Base-by-base conservation (phyloP, 1,140 invertebrate species). In the Fopius arisanus region DNA sequence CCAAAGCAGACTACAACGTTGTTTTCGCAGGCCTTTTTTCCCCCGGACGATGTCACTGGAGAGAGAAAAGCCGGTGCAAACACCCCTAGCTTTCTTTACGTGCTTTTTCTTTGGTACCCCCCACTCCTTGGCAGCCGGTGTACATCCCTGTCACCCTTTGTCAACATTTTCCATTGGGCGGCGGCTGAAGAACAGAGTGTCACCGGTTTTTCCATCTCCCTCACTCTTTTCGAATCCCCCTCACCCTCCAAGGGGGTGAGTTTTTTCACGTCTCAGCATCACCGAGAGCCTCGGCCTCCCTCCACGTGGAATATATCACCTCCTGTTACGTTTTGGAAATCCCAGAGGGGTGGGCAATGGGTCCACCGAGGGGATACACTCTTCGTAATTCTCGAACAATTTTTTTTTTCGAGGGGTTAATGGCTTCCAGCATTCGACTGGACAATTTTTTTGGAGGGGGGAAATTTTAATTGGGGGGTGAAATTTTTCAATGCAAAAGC, bases 11-110 rank as follows among this genome's bases (percentile, higher is more conserved):
- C 76, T 73, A 62, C 73, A 67, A 68, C 69, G 63, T 74, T 71
- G 77, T 78, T 81, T 80, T 80, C 77, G 59, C 68, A 31, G 62
- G 65, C 66, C 67, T 71, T 73, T 67, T 73, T 59, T 48, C 3
- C 23, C 28, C 62, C 62, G 29, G 62, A 65, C 40, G 40, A 68
- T 68, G 31, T 70, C 51, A 62, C 51, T 62, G 69, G 21, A 43
- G n/a, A 65, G 67, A 70, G n/a, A 77, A 75, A 75, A 68, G 67
- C 66, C 74, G 65, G 65, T 69, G 74, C 73, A 72, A 79, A 72
- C 78, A 77, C 68, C 29, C 70, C 40, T 37, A 62, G 37, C 14
- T 12, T 69, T 12, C 63, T 54, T 67, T 54, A 40, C 29, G 62
- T 73, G 33, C 2, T 19, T 43, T 51, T 75, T 72, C 59, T 51